phyloP scores from a whole-genome alignment of 1,140 invertebrate genomes.

The Diploscapter pachys region DNA sequence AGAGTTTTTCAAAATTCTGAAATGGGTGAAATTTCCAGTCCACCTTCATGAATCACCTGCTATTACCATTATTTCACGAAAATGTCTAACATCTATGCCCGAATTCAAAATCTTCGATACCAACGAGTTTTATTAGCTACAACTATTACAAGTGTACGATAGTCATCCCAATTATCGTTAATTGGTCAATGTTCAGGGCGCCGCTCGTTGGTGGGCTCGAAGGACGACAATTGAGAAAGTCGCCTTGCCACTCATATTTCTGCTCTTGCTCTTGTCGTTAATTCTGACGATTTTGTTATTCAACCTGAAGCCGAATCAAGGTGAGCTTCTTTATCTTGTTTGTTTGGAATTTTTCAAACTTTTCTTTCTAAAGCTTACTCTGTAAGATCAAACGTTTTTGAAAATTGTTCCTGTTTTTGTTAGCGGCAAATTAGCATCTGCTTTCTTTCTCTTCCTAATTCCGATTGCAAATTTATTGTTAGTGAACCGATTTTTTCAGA shows the following conservation, averaged over 20 bases:
- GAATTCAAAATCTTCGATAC: slow-evolving; percentile 23
- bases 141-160: slow-evolving; percentile 5
- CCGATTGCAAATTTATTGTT: background rate
- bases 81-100: background rate
- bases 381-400: background rate
- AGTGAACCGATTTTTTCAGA: slow-evolving; percentile 3
- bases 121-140: slow-evolving; percentile 1
- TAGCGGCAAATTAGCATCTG: background rate
- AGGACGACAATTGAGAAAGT: slow-evolving; percentile 35
- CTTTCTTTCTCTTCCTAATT: slow-evolving; percentile 3
- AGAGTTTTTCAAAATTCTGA: too few relatives aligned
- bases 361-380: too few relatives aligned
- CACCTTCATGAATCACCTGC: slow-evolving; percentile 22
- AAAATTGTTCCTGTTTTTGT: background rate
- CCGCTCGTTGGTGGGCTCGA: slow-evolving; percentile 27
- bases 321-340: background rate
- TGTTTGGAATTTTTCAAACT: too few relatives aligned
- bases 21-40: background rate
- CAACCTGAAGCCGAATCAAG: slow-evolving; percentile 11
- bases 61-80: slow-evolving; percentile 25
- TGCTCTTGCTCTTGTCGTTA: slow-evolving; percentile 22
- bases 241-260: slow-evolving; percentile 17
- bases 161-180: background rate
- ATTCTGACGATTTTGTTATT: slow-evolving; percentile 25
- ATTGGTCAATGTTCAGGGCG: slow-evolving; percentile 26